Base-by-base conservation (phyloP, 2,888 invertebrate genomes). In the Podabrus alpinus region DNA sequence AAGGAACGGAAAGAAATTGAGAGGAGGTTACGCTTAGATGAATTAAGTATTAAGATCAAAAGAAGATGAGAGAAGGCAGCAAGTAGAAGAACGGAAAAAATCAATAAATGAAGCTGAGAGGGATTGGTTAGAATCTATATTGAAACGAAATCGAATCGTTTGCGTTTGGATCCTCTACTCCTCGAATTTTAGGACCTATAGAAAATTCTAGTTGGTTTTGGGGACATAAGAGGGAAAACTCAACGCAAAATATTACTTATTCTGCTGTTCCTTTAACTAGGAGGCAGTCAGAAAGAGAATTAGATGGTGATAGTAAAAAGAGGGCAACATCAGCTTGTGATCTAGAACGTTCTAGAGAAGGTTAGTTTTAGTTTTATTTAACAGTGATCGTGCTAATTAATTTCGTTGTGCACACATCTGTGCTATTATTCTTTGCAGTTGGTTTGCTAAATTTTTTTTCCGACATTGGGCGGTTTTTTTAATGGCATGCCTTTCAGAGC, bases 161-260 rank as follows among this genome's bases (percentile, higher is more conserved):
- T 89, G 97, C 96, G 72, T 97, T 97, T 88, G 97, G 97, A 76
- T 96, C 96, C 82, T 96, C 96, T 80, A 97, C 96, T 78, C 96
- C 97, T 78, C 90, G 97, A 78, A 92, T 95, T 89, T 89, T 95
- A 83, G 95, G 95, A 86, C 94, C 95, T 72, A 91, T 93, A 77
- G 95, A 95, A 86, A 92, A 94, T 80, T 92, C 92, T 74, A 92
- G 93, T 79, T 91, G 92, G 84, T 95, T 94, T 90, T 96, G 95
- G 95, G 94, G 94, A 80, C 93, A 94, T 86, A 92, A 96, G 88
- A 92, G 95, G 88, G 95, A 96, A 82, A 95, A 95, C 85, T 96
- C 96, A 85, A 96, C 95, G 81, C 94, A 94, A 85, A 96, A 96
- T 89, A 95, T 96, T 88, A 94, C 94, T 90, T 87, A 88, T 73